Base-by-base conservation (phyloP, 1,140 invertebrate species). In the Drosophila hydei region DNA sequence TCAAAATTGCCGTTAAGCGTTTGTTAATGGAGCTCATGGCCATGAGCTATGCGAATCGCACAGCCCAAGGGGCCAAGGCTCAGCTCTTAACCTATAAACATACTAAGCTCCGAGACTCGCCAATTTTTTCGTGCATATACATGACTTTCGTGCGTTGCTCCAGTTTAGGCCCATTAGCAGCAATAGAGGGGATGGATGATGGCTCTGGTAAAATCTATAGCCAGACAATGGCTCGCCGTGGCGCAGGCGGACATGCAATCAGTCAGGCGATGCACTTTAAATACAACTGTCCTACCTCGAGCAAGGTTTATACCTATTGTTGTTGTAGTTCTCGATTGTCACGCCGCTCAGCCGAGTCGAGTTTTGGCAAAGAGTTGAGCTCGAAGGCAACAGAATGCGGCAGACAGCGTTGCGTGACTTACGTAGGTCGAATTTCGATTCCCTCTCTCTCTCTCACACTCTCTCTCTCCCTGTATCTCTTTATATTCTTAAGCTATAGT, bases 131-230 rank as follows among this genome's bases (percentile, higher is more conserved):
- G 63, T 74, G 72, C 77, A 81, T 80, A 62, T 80, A 84, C 79
- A 83, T 84, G 79, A 88, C 78, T 87, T 88, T 85, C 81, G 81
- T 85, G 81, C 81, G 81, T 85, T 85, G 81, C 77, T 87, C 81
- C 83, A 85, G 81, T 85, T 85, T 84, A 79, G 79, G 71, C 79
- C 68, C 69, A 45, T 75, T 65, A 73, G 67, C 55, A 52, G 47
- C 36, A 43, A 52, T 16, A 16, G 33, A 42, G 43, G 40, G 36
- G 50, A n/a, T 48, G 43, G 43, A 42, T 14, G 38, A 42, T 42
- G 16, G 18, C 19, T 21, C 43, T 40, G n/a, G 21, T 55, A 30
- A 55, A 67, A 65, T 47, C 45, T 30, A 47, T 54, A 76, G 63
- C 64, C 81, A 85, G 80, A 85, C 80, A 85, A 87, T 84, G 77